Base-by-base conservation (phyloP, 2,113 vertebrate genomes). In the Pedetes capensis region DNA sequence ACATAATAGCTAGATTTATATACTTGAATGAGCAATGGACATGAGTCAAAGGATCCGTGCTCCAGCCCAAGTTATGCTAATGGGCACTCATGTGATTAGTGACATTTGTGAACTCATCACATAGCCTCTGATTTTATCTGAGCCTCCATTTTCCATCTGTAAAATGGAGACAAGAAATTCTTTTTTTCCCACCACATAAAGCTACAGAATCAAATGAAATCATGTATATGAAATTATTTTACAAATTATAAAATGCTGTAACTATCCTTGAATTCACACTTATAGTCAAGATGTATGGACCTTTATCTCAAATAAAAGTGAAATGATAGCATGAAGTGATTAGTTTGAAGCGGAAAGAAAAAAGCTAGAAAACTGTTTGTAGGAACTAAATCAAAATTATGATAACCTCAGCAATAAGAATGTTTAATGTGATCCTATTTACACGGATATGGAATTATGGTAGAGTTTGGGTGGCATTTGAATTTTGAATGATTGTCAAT, bases 321-420 rank as follows among this genome's bases (percentile, higher is more conserved):
- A 88, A 93, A 71, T 27, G 57, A 85, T 61, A 93, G 66, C 8
- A 55, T 10, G 3, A 87, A 27, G 20, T 81, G 23, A 94, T 93
- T 76, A 42, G 13, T 76, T 61, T 23, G 25, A 93, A 94, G n/a
- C 71, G 23, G 84, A 94, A 94, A 95, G 42, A 75, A 64, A 91
- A 96, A 87, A 96, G n/a, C 25, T 71, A 93, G 22, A 95, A 93
- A 91, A 80, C 17, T 81, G 39, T 53, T 87, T 91, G 44, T 18
- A 64, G 61, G 27, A 94, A 93, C 63, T 55, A 95, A 96, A 89
- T 97, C n/a, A 92, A 95, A 93, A 87, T 93, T 78, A 87, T 80
- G 53, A 81, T 76, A 91, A 64, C 25, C 72, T 63, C 59, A 82
- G 75, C 68, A 96, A 80, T 57, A 91, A 94, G 27, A 85, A 89